Evolutionary conservation across 2,113 vertebrate species (phyloP).

Genomic region (Piliocolobus tephrosceles): DNA sequence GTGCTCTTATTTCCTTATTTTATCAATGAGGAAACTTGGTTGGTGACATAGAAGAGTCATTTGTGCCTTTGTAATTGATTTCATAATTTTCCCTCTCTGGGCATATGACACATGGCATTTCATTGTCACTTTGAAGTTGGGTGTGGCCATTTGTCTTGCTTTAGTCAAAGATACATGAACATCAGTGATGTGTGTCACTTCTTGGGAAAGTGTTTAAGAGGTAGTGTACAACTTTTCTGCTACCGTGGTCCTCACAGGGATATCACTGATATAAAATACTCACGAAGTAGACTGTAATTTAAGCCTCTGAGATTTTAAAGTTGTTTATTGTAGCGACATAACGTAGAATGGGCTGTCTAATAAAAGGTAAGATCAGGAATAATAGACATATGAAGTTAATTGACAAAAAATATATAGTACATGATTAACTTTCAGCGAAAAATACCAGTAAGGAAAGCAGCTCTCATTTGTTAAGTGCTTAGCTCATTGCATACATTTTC

Average conservation of each 20-base stretch:
- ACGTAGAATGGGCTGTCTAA: neutral
- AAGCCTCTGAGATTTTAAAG: neutral
- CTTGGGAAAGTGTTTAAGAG: neutral
- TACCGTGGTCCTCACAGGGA: neutral
- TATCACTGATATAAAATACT: neutral
- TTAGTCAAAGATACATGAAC: neutral
- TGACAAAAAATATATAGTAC: neutral
- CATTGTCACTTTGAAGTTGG: neutral
- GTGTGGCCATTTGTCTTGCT: neutral
- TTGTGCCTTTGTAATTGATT: neutral
- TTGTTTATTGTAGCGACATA: neutral
- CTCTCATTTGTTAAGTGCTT: neutral
- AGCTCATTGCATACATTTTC: neutral
- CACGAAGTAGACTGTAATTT: neutral
- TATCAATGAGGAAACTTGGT: neutral
- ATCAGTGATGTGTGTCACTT: neutral
- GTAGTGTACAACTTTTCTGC: neutral
- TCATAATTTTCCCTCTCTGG: neutral
- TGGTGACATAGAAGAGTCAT: rapidly evolving
- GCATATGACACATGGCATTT: neutral
- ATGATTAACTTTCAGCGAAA: neutral
- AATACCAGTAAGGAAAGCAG: neutral
- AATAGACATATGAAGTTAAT: neutral
- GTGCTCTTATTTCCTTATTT: neutral
- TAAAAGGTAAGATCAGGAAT: neutral